These are phyloP conservation scores for Eleginops maclovinus DNA, from an alignment of 2,113 vertebrate genomes.

Conservation along the genomic window DNA sequence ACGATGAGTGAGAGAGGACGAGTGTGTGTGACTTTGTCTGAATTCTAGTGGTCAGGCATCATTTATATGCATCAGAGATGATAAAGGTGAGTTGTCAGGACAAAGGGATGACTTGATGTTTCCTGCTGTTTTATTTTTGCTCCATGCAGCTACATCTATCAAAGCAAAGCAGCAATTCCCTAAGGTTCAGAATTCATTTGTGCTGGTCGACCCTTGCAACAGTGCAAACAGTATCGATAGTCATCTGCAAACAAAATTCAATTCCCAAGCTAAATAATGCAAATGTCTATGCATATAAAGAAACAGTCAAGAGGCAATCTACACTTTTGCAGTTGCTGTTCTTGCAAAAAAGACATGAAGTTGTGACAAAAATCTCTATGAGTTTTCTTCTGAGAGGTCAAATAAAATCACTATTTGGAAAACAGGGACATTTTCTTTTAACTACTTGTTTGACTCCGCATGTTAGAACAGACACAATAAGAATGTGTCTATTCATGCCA, in stretches of 20 bases:
- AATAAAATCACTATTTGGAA: not conserved
- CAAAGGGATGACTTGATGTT: constrained; percentile 25
- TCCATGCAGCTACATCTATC: constrained; percentile 19
- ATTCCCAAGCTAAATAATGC: constrained; percentile 47
- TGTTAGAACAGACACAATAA: constrained; percentile 3
- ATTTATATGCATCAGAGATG: constrained; percentile 23
- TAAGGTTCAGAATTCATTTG: constrained; percentile 30
- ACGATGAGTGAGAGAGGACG: not conserved
- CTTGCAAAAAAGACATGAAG: too few species aligned
- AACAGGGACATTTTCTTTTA: not conserved
- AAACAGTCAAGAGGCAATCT: constrained; percentile 25
- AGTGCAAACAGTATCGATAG: constrained; percentile 28
- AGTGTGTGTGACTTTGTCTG: not conserved
- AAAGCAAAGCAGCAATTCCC: constrained; percentile 11
- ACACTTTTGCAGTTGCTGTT: constrained; percentile 13
- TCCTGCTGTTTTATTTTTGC: constrained; percentile 23
- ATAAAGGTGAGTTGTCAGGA: constrained; percentile 11
- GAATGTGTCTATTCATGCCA: not conserved
- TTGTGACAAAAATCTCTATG: not conserved
- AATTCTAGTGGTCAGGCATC: constrained; percentile 3
- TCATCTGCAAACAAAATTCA: constrained; percentile 45
- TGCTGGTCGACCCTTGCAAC: constrained; percentile 27
- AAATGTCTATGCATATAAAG: constrained; percentile 13
- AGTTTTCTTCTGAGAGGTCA: not conserved
- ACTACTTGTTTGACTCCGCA: not conserved